Evolutionary conservation across 2,113 vertebrate genomes (phyloP).

Genomic region (chimpanzee (Pan troglodytes)): DNA sequence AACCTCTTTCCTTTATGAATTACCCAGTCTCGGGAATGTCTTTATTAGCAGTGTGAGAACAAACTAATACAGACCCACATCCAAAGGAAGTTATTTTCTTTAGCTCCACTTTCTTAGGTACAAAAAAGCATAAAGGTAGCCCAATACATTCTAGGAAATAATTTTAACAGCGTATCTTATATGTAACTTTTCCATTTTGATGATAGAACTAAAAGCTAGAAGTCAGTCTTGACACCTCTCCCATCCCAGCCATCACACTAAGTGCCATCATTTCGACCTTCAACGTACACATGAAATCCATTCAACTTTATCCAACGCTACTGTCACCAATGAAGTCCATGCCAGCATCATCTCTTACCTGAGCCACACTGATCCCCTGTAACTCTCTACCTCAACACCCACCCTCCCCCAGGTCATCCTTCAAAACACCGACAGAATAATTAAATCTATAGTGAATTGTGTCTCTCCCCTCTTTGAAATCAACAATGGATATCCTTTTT

Average conservation of each 20-base stretch:
- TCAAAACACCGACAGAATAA: background rate
- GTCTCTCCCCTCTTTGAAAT: background rate
- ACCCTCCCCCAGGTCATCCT: background rate
- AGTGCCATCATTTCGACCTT: background rate
- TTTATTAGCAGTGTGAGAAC: no score
- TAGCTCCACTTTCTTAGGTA: background rate
- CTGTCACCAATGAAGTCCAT: background rate
- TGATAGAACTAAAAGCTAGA: background rate
- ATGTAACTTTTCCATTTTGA: background rate
- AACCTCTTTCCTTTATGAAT: no score
- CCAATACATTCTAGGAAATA: background rate
- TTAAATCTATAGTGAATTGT: background rate
- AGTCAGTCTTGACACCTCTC: background rate
- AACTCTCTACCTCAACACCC: background rate
- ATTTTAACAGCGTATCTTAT: accelerated
- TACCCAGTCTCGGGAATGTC: no score
- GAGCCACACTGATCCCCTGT: background rate
- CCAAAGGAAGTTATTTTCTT: background rate
- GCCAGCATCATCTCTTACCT: background rate
- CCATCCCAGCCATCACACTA: background rate
- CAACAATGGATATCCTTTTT: background rate
- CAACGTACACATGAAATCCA: background rate
- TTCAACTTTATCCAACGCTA: background rate
- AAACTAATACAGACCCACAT: background rate
- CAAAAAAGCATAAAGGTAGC: background rate